phyloP scores from a whole-genome alignment of 2,113 vertebrate species.

The Crotalus viridis region DNA sequence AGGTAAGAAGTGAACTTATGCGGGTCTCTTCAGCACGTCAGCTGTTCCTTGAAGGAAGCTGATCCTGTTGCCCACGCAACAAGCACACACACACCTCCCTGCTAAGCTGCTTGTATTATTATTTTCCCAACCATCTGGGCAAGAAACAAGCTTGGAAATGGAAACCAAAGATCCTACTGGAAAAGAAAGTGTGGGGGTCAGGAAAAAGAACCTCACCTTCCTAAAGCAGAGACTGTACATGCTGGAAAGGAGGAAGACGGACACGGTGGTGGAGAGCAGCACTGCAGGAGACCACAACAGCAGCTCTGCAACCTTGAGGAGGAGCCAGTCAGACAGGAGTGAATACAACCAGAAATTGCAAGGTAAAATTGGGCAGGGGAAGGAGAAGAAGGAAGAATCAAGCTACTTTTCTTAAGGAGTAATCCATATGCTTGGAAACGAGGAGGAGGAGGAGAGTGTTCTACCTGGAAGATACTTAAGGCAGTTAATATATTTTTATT shows the following conservation, averaged over 20 bases:
- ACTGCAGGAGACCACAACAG: constrained; percentile 73
- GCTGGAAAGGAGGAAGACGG: constrained; percentile 89
- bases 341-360: constrained; percentile 93
- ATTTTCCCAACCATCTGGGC: background rate
- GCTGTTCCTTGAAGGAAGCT: constrained; percentile 7
- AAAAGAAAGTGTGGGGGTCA: constrained; percentile 73
- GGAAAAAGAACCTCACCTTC: constrained; percentile 82
- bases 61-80: background rate
- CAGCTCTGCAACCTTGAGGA: constrained; percentile 81
- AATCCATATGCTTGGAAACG: no score
- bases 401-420: no score
- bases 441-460: background rate
- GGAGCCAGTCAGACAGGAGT: constrained; percentile 94
- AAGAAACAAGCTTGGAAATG: constrained; percentile 54
- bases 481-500: background rate
- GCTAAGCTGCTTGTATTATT: background rate
- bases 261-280: constrained; percentile 78
- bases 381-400: background rate
- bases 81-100: background rate
- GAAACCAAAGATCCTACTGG: constrained; percentile 71
- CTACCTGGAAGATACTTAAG: background rate
- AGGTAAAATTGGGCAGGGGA: constrained; percentile 72
- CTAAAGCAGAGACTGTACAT: constrained; percentile 78
- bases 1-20: constrained; percentile 64
- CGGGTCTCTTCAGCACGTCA: constrained; percentile 35